Evolutionary conservation across 1,140 invertebrate genomes (phyloP).

Genomic region (Dermatophagoides farinae): DNA sequence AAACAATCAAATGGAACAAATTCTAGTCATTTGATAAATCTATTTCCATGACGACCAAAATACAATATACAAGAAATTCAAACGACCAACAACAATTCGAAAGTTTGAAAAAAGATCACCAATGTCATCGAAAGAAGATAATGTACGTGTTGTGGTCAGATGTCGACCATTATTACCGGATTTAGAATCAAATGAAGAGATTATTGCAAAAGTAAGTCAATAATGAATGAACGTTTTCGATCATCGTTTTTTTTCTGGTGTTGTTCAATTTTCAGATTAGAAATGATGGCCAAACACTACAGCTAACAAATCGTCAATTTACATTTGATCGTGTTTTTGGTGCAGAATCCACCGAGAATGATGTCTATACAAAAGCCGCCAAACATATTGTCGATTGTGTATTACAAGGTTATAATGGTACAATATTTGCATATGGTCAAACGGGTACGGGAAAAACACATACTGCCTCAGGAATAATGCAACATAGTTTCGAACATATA

Average conservation of each 20-base stretch:
- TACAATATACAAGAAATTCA: too few species aligned
- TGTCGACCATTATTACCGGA: conserved; percentile 62
- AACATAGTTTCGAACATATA: conserved; percentile 53
- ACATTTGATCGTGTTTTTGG: conserved; percentile 41
- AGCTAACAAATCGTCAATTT: conserved; percentile 24
- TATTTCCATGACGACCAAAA: too few species aligned
- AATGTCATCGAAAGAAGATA: conserved; percentile 24
- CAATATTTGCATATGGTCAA: conserved; percentile 55
- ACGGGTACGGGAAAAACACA: conserved; percentile 56
- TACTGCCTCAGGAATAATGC: conserved; percentile 64
- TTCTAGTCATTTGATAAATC: too few species aligned
- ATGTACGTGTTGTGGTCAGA: conserved; percentile 58
- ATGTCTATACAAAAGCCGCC: conserved; percentile 51
- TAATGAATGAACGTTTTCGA: too few species aligned
- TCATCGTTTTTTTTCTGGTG: neutral
- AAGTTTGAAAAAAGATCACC: too few species aligned
- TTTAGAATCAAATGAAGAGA: conserved; percentile 23
- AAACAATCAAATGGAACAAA: too few species aligned
- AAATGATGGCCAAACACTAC: neutral
- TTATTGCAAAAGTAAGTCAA: conserved; percentile 26
- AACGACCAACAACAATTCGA: too few species aligned
- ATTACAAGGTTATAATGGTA: conserved; percentile 33
- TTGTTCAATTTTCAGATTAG: neutral
- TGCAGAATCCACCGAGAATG: conserved; percentile 30
- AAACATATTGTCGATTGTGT: conserved; percentile 51